Evolutionary conservation across 2,113 vertebrate species (phyloP).

Genomic region (Elephantulus edwardii): DNA sequence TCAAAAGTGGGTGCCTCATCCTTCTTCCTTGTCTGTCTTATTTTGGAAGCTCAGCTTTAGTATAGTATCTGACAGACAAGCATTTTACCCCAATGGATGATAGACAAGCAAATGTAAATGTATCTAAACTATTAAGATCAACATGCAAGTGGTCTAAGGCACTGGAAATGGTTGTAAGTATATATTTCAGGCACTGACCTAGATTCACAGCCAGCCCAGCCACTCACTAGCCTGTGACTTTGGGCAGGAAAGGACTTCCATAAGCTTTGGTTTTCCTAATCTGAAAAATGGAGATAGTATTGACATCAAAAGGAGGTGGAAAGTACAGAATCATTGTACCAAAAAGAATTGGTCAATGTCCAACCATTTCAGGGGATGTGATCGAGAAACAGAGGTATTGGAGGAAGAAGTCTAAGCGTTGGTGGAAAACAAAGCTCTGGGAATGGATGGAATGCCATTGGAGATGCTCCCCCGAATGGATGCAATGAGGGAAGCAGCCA

Average conservation of each 20-base stretch:
- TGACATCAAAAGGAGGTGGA: not conserved
- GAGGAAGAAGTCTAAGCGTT: not conserved
- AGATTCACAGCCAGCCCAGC: not conserved
- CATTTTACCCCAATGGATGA: too few relatives aligned
- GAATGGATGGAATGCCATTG: not conserved
- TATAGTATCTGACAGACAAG: too few relatives aligned
- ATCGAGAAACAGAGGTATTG: not conserved
- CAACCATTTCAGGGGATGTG: not conserved
- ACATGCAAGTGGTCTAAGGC: too few relatives aligned
- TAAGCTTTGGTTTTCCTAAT: constrained; percentile 7
- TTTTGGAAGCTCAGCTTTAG: too few relatives aligned
- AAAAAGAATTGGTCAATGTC: not conserved
- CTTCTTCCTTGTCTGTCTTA: too few relatives aligned
- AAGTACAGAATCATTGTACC: too few relatives aligned
- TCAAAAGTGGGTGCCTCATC: too few relatives aligned
- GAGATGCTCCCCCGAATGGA: not conserved
- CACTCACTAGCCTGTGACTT: not conserved
- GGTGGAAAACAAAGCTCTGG: not conserved
- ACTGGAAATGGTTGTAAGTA: too few relatives aligned
- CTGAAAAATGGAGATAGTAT: not conserved
- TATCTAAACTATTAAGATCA: too few relatives aligned
- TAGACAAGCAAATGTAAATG: too few relatives aligned
- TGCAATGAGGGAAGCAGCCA: not conserved
- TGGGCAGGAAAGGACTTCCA: not conserved
- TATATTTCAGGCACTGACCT: not conserved